Base-by-base conservation (phyloP, 2,888 invertebrate genomes). In the Lycaena phlaeas region DNA sequence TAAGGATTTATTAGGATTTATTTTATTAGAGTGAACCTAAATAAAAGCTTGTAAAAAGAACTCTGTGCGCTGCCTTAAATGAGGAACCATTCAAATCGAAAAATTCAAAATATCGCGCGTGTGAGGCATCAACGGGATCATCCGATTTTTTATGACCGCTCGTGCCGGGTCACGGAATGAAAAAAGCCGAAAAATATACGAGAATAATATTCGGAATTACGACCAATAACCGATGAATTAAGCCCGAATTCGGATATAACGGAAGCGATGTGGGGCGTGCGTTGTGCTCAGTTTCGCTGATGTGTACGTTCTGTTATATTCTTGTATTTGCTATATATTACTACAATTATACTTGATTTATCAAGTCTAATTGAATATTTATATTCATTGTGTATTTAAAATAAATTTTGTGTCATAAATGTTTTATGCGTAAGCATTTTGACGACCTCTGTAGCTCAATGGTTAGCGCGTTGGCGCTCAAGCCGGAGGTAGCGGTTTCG, bases 91-190 rank as follows among this genome's bases (percentile, higher is more conserved):
- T 57, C 55, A 62, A 68, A 73, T 72, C 71, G 18, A 11, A 11
- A 37, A 41, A 39, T 41, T 39, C 40, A 27, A 42, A 42, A 38
- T 39, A 72, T 74, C 78, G 75, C 77, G 59, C 53, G 51, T 18
- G 57, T 58, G 62, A 61, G 63, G 63, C 73, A 76, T 79, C 76
- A 74, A 68, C 68, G 61, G 63, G 78, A 70, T 79, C 68, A 79
- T 76, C 77, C 70, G 58, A 50, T 62, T 68, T 70, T 78, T 79
- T 78, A 77, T 73, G 79, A 71, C 36, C 50, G 40, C 36, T 43
- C 44, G 28, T 42, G 40, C 17, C 49, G 42, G 43, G 34, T 12
- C 17, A 44, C 34, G 43, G 52, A n/a, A 57, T 59, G 59, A 56
- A 68, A 59, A 72, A 75, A 70, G 57, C 66, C 61, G 63, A 66